phyloP scores from a whole-genome alignment of 2,113 vertebrate species.

The Okapia johnstoni region DNA sequence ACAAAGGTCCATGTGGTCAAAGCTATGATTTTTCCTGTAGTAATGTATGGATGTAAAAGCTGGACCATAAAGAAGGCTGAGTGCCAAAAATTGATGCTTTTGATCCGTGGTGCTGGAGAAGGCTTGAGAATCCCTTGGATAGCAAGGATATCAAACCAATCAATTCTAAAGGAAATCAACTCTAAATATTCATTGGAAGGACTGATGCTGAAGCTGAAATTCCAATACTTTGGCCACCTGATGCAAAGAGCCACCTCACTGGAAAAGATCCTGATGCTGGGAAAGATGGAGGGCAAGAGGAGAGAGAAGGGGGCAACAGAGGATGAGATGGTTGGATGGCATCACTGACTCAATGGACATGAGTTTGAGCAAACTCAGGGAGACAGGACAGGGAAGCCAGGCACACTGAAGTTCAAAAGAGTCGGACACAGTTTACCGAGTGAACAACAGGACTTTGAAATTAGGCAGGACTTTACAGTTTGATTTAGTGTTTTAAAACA shows the following conservation, averaged over 20 bases:
- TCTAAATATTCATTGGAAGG: not conserved
- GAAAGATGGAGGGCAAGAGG: not conserved
- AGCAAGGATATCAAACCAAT: not conserved
- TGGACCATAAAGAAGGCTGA: not conserved
- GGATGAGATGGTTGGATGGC: not conserved
- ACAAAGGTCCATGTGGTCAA: not conserved
- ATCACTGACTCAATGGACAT: not conserved
- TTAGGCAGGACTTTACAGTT: not conserved
- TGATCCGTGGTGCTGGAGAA: not conserved
- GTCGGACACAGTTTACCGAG: not conserved
- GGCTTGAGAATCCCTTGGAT: not conserved
- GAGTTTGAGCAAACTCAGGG: not conserved
- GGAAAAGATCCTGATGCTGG: not conserved
- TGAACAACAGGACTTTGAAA: not conserved
- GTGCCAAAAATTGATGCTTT: not conserved
- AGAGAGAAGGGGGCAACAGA: not conserved
- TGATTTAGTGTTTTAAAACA: not conserved
- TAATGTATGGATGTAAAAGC: not conserved
- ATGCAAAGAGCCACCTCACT: not conserved
- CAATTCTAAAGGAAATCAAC: not conserved
- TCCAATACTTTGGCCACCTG: not conserved
- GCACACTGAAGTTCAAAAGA: not conserved
- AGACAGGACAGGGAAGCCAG: not conserved
- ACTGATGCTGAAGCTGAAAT: not conserved
- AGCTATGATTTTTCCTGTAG: not conserved